These are phyloP conservation scores for Myotis myotis DNA, from an alignment of 2,797 vertebrate species.

Conservation along the genomic window DNA sequence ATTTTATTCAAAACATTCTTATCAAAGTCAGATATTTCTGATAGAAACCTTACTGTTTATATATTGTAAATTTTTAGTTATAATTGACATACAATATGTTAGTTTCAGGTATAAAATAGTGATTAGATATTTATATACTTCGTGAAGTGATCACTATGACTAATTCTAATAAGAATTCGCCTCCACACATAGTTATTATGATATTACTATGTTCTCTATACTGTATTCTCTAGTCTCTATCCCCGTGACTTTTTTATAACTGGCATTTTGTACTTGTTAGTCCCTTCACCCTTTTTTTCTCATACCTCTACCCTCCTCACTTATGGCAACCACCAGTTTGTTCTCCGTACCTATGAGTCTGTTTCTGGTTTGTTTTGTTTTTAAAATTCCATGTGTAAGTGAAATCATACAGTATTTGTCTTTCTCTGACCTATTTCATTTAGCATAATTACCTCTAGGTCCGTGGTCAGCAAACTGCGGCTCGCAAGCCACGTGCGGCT, in stretches of 20 bases:
- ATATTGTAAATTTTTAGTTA: not conserved
- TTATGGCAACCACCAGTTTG: not conserved
- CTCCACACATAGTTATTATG: not conserved
- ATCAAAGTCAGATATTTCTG: not conserved
- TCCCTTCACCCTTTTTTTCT: not conserved
- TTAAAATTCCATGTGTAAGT: not conserved
- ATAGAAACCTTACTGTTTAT: not conserved
- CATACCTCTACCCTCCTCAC: not conserved
- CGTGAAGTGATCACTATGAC: not conserved
- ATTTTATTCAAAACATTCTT: constrained; percentile 10
- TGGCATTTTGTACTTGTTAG: not conserved
- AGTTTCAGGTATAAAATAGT: not conserved
- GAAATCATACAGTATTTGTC: not conserved
- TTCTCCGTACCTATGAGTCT: not conserved
- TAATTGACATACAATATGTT: not conserved
- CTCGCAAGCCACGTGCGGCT: too few species aligned
- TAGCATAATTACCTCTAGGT: not conserved
- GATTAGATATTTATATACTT: not conserved
- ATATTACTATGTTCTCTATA: not conserved
- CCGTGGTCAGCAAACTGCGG: too few species aligned
- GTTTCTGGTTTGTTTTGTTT: not conserved
- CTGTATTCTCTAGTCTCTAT: too few species aligned
- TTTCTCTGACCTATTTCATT: not conserved
- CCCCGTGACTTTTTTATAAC: not conserved
- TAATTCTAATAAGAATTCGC: not conserved